A percentile compares a stretch with the other conserved stretches of the same genome.
Conservation (phyloP, 2,113 vertebrate species). For the Nothocercus julius region DNA sequence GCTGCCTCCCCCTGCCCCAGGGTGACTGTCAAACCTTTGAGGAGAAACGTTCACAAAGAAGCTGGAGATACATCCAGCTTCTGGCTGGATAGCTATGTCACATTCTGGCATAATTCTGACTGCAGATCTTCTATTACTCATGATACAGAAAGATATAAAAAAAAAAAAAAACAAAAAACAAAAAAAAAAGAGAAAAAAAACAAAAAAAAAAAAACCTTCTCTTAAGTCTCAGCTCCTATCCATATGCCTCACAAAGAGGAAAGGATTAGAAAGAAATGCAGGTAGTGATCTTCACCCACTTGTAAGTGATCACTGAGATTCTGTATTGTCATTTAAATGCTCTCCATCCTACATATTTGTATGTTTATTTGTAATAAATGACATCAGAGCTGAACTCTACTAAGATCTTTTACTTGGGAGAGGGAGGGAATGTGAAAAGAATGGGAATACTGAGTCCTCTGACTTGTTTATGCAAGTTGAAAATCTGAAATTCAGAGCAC, state of each 20-base stretch:
- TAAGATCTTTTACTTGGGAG: fast-evolving
- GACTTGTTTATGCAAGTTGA: not conserved
- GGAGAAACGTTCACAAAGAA: not conserved
- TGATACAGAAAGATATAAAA: not conserved
- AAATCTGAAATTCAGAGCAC: not conserved
- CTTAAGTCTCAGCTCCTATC: not conserved
- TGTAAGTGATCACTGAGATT: not conserved
- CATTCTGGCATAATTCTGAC: not conserved
- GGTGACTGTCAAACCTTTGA: not conserved
- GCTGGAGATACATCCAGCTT: not conserved
- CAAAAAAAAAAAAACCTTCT: not conserved
- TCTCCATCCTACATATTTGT: not conserved
- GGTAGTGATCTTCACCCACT: not conserved
- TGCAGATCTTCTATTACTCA: not conserved
- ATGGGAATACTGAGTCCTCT: not conserved
- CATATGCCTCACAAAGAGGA: not conserved
- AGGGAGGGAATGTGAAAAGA: not conserved
- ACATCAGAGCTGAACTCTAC: not conserved
- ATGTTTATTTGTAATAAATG: not conserved
- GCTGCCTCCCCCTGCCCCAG: not conserved
- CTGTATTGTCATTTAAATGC: not conserved
- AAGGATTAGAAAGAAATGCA: not conserved
- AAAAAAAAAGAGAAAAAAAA: too few species aligned
- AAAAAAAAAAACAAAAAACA: too few species aligned
- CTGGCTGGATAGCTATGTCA: too few species aligned